Percentiles rank a stretch among this genome's conserved stretches.
phyloP scores from a whole-genome alignment of 1,140 invertebrate species.

The Idris sp. region DNA sequence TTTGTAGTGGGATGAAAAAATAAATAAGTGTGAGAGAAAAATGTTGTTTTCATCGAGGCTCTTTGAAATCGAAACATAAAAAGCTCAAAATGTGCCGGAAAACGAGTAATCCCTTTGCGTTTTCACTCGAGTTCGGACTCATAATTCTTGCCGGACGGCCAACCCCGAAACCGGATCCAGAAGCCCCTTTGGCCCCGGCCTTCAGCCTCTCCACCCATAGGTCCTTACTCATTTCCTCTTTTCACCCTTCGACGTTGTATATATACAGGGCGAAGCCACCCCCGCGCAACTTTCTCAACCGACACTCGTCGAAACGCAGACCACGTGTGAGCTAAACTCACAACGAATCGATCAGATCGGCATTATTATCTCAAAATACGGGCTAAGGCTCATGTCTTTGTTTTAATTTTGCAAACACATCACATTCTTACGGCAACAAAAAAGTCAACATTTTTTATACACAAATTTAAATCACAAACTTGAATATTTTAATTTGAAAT shows the following conservation, averaged over 20 bases:
- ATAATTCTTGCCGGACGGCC: slow-evolving; percentile 69
- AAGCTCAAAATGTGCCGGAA: slow-evolving; percentile 51
- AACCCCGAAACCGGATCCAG: slow-evolving; percentile 60
- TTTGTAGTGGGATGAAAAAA: too few relatives aligned
- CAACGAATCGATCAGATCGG: slow-evolving; percentile 54
- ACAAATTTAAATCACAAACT: too few relatives aligned
- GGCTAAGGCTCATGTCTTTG: slow-evolving; percentile 55
- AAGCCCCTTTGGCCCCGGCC: slow-evolving; percentile 51
- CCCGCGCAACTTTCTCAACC: slow-evolving; percentile 51
- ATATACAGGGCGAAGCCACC: slow-evolving; percentile 42
- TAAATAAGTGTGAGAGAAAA: too few relatives aligned
- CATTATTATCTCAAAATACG: slow-evolving; percentile 39
- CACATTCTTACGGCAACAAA: slow-evolving; percentile 15
- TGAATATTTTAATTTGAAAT: too few relatives aligned
- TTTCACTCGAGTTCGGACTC: slow-evolving; percentile 66
- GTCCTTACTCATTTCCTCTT: slow-evolving; percentile 66
- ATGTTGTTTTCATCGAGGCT: slow-evolving; percentile 28
- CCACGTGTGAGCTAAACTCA: slow-evolving; percentile 58
- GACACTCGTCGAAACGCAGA: slow-evolving; percentile 52
- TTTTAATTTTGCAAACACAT: slow-evolving; percentile 52
- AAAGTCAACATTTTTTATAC: too few relatives aligned
- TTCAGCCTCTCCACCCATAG: slow-evolving; percentile 52
- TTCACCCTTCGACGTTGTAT: slow-evolving; percentile 57
- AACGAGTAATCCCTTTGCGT: slow-evolving; percentile 64
- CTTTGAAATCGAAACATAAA: slow-evolving; percentile 46